These are phyloP conservation scores for Phymorhynchus buccinoides DNA, from an alignment of 1,140 invertebrate genomes.

Conservation along the genomic window DNA sequence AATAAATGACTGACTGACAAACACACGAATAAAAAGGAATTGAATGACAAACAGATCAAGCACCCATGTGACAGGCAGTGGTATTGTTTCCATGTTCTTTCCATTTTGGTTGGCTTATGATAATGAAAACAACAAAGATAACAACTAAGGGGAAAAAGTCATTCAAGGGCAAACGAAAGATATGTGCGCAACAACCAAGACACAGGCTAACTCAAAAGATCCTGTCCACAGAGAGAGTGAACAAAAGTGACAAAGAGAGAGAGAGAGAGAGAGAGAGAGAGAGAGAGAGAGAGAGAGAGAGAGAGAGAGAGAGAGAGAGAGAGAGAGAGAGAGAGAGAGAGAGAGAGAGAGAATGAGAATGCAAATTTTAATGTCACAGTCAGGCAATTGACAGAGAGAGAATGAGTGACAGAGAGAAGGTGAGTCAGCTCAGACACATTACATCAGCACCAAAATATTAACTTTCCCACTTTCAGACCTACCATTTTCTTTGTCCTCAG, in stretches of 20 bases:
- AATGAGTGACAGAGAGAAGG: background rate
- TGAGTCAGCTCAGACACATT: background rate
- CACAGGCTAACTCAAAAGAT: too few relatives aligned
- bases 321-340: slow-evolving; percentile 37
- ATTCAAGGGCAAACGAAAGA: too few relatives aligned
- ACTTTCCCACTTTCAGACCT: background rate
- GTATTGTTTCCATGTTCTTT: too few relatives aligned
- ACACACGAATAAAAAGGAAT: too few relatives aligned
- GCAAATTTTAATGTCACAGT: background rate
- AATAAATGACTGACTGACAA: too few relatives aligned
- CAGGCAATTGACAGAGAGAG: background rate
- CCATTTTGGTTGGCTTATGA: too few relatives aligned
- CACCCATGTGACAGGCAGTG: too few relatives aligned
- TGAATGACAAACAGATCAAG: too few relatives aligned
- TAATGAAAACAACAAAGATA: too few relatives aligned
- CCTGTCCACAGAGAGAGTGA: slow-evolving; percentile 13
- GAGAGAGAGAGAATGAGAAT: slow-evolving; percentile 24
- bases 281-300: background rate
- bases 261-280: background rate
- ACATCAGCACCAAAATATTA: too few relatives aligned
- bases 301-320: background rate
- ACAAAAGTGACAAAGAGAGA: slow-evolving; percentile 8
- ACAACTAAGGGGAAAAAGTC: too few relatives aligned
- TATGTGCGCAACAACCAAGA: too few relatives aligned
- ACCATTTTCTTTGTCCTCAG: slow-evolving; percentile 26